These are phyloP conservation scores for Tiliacea citrago DNA, from an alignment of 2,888 invertebrate species.

Conservation along the genomic window DNA sequence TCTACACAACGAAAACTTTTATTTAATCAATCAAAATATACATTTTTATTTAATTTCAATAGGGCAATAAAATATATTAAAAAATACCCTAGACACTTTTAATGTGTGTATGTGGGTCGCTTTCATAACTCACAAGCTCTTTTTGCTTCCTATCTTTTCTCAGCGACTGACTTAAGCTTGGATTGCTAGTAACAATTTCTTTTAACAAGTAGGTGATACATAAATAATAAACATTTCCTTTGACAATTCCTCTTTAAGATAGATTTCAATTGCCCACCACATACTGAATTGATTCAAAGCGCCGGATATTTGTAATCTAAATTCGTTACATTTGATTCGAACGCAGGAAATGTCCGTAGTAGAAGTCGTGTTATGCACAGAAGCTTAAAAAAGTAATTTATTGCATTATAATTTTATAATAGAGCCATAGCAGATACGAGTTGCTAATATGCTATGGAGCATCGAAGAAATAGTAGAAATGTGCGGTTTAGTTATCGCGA, in stretches of 20 bases:
- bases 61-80: too few species aligned
- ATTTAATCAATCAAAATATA: too few species aligned
- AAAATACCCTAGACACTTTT: too few species aligned
- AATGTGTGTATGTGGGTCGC: neutral
- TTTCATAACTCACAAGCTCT: neutral
- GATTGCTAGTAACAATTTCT: neutral
- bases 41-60: too few species aligned
- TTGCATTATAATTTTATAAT: neutral
- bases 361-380: neutral
- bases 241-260: conserved; percentile 5
- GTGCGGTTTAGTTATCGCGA: neutral
- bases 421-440: neutral
- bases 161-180: neutral
- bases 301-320: conserved; percentile 32
- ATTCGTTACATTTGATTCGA: conserved; percentile 32
- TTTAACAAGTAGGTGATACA: neutral
- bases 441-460: neutral
- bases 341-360: neutral
- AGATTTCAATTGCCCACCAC: conserved; percentile 15
- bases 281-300: conserved; percentile 22
- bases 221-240: neutral
- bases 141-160: neutral
- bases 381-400: neutral
- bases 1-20: too few species aligned
- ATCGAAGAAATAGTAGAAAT: neutral